Conservation (phyloP, 2,113 vertebrate genomes). For the Phalacrocorax pelagicus region DNA sequence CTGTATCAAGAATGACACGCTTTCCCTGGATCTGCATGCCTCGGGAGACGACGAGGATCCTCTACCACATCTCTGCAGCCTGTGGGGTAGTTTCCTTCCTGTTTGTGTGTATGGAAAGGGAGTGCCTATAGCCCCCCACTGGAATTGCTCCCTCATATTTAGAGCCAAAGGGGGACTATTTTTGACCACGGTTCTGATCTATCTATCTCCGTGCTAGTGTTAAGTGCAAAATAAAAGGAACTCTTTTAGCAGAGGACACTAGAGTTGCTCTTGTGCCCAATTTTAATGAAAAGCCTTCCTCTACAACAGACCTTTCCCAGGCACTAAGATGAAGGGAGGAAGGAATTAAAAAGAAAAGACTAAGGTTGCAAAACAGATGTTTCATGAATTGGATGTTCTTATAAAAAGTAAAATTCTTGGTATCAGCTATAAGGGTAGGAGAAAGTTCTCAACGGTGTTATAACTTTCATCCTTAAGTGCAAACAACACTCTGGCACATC, state of each 20-base stretch:
- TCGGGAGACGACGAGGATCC: background rate
- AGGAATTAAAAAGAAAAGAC: background rate
- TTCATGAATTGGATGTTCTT: background rate
- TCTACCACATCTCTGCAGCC: background rate
- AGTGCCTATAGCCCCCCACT: background rate
- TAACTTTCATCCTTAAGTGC: background rate
- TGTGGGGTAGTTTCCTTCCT: background rate
- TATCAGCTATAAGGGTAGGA: background rate
- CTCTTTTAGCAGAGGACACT: background rate
- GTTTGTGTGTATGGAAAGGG: background rate
- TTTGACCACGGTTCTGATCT: background rate
- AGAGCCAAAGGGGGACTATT: background rate
- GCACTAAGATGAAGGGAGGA: background rate
- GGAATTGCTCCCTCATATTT: background rate
- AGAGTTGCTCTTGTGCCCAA: fast-evolving
- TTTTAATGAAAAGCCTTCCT: background rate
- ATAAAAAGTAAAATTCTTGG: background rate
- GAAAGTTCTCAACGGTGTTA: background rate
- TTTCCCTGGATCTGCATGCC: background rate
- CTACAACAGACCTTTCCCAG: background rate
- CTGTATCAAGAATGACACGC: background rate
- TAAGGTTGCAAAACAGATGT: background rate
- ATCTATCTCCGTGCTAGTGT: background rate
- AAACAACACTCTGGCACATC: background rate
- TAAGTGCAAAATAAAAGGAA: background rate